These are phyloP conservation scores for Elysia chlorotica DNA, from an alignment of 1,140 invertebrate species.

Conservation along the genomic window DNA sequence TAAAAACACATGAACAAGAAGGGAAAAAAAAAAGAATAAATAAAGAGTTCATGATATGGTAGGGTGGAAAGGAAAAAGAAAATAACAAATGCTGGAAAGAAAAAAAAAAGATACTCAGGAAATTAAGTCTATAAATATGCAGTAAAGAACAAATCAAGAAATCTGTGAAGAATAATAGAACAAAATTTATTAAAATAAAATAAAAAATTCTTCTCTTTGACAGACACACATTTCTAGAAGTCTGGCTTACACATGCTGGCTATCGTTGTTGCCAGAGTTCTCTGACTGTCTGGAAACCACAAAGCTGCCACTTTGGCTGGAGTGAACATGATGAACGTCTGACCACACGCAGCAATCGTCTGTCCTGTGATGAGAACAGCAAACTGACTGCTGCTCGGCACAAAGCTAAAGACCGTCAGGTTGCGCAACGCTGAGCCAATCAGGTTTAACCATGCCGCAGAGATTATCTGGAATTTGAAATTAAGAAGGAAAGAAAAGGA, in stretches of 20 bases:
- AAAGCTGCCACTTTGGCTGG: constrained; percentile 63
- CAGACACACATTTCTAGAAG: too few species aligned
- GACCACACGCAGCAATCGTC: constrained; percentile 59
- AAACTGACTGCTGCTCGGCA: constrained; percentile 32
- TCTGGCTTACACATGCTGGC: constrained; percentile 53
- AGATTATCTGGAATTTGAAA: constrained; percentile 51
- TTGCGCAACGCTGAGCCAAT: constrained; percentile 60
- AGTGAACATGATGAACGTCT: constrained; percentile 63
- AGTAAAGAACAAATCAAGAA: too few species aligned
- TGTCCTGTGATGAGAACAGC: constrained; percentile 57
- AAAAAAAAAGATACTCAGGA: too few species aligned
- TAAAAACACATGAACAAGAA: too few species aligned
- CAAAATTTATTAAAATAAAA: too few species aligned
- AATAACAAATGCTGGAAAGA: too few species aligned
- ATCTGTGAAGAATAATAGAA: too few species aligned
- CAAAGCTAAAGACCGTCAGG: constrained; percentile 49
- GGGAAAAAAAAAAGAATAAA: too few species aligned
- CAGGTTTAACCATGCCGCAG: constrained; percentile 63
- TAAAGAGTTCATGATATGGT: too few species aligned
- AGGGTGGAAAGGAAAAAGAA: too few species aligned
- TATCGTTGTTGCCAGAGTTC: constrained; percentile 61
- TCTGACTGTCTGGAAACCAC: constrained; percentile 62
- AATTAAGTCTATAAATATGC: too few species aligned
- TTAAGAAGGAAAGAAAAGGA: not conserved
- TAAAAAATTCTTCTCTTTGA: too few species aligned